Conservation (phyloP, 2,888 invertebrate genomes). For the Xanthorhoe designata region DNA sequence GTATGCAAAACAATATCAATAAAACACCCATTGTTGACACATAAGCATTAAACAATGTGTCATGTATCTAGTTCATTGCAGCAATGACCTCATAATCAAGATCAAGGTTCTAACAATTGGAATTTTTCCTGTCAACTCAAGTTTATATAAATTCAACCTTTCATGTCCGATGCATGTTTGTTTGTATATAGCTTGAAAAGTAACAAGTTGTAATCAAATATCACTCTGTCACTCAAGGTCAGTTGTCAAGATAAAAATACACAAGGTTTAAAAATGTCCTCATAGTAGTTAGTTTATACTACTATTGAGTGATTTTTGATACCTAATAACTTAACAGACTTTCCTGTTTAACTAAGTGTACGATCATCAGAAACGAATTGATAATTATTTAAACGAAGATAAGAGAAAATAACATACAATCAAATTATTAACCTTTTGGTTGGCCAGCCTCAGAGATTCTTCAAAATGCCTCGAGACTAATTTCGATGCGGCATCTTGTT, state of each 20-base stretch:
- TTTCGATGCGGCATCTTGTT: slow-evolving; percentile 90
- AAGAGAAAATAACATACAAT: slow-evolving; percentile 55
- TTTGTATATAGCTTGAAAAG: not conserved
- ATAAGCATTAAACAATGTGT: not conserved
- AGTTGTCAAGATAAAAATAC: not conserved
- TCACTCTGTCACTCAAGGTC: not conserved
- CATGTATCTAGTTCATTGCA: not conserved
- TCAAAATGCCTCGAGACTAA: slow-evolving; percentile 96
- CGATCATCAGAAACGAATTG: too few relatives aligned
- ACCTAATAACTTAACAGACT: too few relatives aligned
- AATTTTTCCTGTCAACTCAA: not conserved
- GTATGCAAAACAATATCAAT: not conserved
- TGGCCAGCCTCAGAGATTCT: slow-evolving; percentile 92
- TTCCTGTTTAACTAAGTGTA: too few relatives aligned
- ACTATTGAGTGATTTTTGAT: not conserved
- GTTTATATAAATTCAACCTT: not conserved
- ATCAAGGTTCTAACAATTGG: slow-evolving; percentile 4
- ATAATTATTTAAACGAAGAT: not conserved
- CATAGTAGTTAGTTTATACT: not conserved
- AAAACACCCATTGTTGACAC: not conserved
- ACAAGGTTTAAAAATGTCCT: not conserved
- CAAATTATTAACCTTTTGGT: slow-evolving; percentile 86
- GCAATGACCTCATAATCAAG: slow-evolving; percentile 9
- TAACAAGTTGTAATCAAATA: not conserved
- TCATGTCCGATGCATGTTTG: not conserved